Evolutionary conservation across 2,888 invertebrate genomes (phyloP), one percentile per base, ranked within the genome.

Genomic region (Glaucopsyche alexis): DNA sequence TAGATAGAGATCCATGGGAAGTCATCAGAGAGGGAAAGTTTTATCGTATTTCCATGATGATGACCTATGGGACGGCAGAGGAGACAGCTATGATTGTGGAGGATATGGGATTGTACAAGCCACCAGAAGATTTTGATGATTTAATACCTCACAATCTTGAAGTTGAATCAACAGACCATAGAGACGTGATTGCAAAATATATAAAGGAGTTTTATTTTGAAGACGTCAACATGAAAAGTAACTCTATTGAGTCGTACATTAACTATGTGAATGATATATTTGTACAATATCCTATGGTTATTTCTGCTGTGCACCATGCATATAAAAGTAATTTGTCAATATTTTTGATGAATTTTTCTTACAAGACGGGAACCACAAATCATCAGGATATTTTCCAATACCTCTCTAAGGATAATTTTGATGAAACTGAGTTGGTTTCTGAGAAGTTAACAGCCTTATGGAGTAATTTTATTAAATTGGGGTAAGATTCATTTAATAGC

Each of bases 251-350:
- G 66, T 84, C 80, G 19, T 90, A 86, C 60, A 78, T 82, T 2
- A 82, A 86, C 72, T 91, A 88, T 73, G 80, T 87, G 0, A 85
- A 88, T 76, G 91, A 92, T 75, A 78, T 90, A 38, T 81, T 85
- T 13, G 81, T 81, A 55, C 85, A 84, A 73, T 92, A 88, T 69
- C 91, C 92, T 0, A 79, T 87, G 0, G 78, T 87, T 0, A 90
- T 88, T 73, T 84, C 86, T 9, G 83, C 87, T 0, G 76, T 82
- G 67, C 76, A 88, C 11, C 87, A 87, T 77, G 86, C 89, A 5
- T 75, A 77, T 1, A 82, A 79, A 7, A 85, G 84, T 72, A 71
- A 77, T 2, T 76, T 80, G 8, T 84, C 86, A 3, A 86, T 90
- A 0, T 93, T 85, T 73, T 74, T 93, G 2, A 84, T 92, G 84